Conservation (phyloP, 2,888 invertebrate species). For the Idaea biselata region DNA sequence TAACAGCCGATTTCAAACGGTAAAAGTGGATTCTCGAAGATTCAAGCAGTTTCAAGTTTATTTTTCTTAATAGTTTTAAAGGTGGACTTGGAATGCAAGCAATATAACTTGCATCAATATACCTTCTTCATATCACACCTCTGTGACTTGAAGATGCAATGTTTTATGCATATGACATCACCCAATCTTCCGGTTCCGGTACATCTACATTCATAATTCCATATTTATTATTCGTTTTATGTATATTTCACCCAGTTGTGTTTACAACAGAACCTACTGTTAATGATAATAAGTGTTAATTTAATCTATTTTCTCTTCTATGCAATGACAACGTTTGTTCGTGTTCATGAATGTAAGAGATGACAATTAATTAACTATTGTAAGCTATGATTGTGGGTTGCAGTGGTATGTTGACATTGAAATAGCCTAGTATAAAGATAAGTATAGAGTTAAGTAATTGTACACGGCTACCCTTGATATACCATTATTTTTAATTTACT, state of each 20-base stretch:
- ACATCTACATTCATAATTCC: too few species aligned
- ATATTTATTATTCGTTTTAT: too few species aligned
- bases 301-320: neutral
- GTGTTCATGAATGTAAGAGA: neutral
- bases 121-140: too few species aligned
- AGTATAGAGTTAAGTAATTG: slow-evolving; percentile 59
- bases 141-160: too few species aligned
- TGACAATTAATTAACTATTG: neutral
- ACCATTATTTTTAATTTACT: slow-evolving; percentile 39
- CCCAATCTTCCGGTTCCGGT: too few species aligned
- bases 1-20: too few species aligned
- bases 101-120: too few species aligned
- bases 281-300: neutral
- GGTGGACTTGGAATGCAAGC: too few species aligned
- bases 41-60: too few species aligned
- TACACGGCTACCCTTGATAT: slow-evolving; percentile 43
- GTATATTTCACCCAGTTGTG: neutral
- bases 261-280: neutral
- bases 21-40: too few species aligned
- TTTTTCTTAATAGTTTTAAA: too few species aligned
- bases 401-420: slow-evolving; percentile 14
- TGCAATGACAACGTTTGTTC: neutral
- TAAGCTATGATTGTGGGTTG: slow-evolving; percentile 4
- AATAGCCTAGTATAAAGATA: slow-evolving; percentile 21
- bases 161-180: too few species aligned